Conservation (phyloP, 2,888 invertebrate species). For the Leptinotarsa peninsularis region DNA sequence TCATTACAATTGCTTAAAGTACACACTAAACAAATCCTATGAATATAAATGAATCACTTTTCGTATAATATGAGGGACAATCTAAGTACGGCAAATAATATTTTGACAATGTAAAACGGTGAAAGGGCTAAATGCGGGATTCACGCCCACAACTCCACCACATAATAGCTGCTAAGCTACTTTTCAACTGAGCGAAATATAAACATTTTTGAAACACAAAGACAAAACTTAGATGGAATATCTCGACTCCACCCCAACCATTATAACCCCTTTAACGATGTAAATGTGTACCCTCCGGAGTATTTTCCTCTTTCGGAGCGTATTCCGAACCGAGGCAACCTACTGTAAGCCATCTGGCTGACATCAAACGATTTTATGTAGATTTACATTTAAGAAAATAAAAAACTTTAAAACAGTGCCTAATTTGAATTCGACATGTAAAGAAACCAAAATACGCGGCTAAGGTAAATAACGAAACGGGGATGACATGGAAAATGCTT, state of each 20-base stretch:
- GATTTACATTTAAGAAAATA: constrained; percentile 65
- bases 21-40: background rate
- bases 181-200: constrained; percentile 58
- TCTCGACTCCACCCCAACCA: constrained; percentile 60
- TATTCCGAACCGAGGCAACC: constrained; percentile 58
- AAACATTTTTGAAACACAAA: constrained; percentile 66
- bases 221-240: constrained; percentile 65
- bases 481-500: constrained; percentile 38
- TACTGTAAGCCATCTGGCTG: constrained; percentile 62
- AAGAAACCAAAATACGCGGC: constrained; percentile 59
- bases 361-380: constrained; percentile 67
- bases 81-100: constrained; percentile 9
- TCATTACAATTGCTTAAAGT: background rate
- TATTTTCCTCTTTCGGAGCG: constrained; percentile 56
- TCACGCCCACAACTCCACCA: constrained; percentile 48
- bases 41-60: constrained; percentile 4
- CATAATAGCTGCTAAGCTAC: constrained; percentile 49
- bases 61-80: constrained; percentile 2
- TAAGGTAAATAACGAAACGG: constrained; percentile 44
- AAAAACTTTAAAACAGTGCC: constrained; percentile 65
- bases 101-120: constrained; percentile 28
- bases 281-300: constrained; percentile 64
- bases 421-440: constrained; percentile 63
- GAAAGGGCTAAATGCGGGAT: constrained; percentile 36
- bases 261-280: constrained; percentile 63